Evolutionary conservation across 2,888 invertebrate species (phyloP), one percentile per base, ranked within the genome.

Genomic region (Trissolcus japonicus): DNA sequence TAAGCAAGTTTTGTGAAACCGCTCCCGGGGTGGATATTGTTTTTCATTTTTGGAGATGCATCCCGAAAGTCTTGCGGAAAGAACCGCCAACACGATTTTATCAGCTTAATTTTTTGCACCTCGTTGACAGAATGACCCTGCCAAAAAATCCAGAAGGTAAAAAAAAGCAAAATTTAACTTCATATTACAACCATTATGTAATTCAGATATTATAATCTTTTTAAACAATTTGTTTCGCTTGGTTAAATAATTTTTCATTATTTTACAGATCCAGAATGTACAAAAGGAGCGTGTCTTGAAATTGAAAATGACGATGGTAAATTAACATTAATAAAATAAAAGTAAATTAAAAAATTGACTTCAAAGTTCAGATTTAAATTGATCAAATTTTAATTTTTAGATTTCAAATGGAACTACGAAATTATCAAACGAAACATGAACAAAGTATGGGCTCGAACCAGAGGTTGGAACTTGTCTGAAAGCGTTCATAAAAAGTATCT

Each of bases 401-500:
- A 87, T 56, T 93, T 93, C 85, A 90, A 90, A 11, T 93, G 92
- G 90, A 93, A 94, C 85, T 92, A 92, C 80, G 82, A 83, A 14
- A 82, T 87, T 13, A 90, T 91, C 0, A 90, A 90, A 54, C 90
- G 92, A 79, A 91, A 91, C 81, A 90, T 95, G 25, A 95, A 94
- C 88, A 93, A 93, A 83, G 92, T 94, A 69, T 96, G 96, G 96
- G 91, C 92, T 76, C 92, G 92, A 84, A 91, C 95, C n/a, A 93
- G 94, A 91, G 92, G 92, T 82, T 94, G 93, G 94, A 92, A 94
- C 80, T 91, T 94, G 80, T 92, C 94, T 25, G 85, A 91, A 4
- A 92, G 93, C 2, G 83, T 92, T 54, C 96, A 96, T 85, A 94
- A 95, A 68, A 94, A 95, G 82, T 92, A 97, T 63, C 90, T 98